Evolutionary conservation across 2,113 vertebrate genomes (phyloP).

Genomic region (Numida meleagris): DNA sequence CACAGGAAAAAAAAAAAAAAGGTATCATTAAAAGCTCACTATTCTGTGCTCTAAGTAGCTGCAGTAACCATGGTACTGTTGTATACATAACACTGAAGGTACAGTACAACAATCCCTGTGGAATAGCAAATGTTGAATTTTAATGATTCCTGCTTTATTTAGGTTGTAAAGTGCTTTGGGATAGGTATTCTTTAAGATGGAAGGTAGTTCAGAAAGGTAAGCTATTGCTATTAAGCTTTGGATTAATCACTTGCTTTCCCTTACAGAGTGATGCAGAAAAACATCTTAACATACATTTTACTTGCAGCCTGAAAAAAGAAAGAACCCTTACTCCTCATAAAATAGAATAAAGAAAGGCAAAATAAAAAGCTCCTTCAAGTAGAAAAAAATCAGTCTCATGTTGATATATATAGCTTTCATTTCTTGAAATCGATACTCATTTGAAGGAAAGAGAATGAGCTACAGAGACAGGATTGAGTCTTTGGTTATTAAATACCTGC

Average conservation of each 20-base stretch:
- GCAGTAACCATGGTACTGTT: slow-evolving; percentile 14
- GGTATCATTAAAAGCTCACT: neutral
- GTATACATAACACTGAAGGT: neutral
- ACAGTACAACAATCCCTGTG: neutral
- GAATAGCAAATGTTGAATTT: slow-evolving; percentile 43
- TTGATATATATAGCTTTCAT: neutral
- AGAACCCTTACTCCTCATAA: neutral
- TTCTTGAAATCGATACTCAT: neutral
- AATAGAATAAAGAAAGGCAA: slow-evolving; percentile 4
- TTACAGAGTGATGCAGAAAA: slow-evolving; percentile 28
- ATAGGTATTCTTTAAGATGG: slow-evolving; percentile 53
- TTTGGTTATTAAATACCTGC: neutral
- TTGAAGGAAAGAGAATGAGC: neutral
- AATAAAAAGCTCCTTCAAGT: neutral
- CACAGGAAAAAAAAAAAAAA: neutral
- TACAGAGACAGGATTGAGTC: neutral
- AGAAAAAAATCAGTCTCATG: neutral
- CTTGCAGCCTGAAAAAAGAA: neutral
- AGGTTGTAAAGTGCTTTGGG: slow-evolving; percentile 45
- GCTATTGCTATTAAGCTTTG: slow-evolving; percentile 33
- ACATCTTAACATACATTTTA: slow-evolving; percentile 22
- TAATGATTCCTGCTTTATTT: slow-evolving; percentile 54
- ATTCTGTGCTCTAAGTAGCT: neutral
- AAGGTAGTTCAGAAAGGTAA: slow-evolving; percentile 32
- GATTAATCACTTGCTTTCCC: slow-evolving; percentile 47